These are phyloP conservation scores for Drosophila ohnishii DNA, from an alignment of 1,140 invertebrate genomes.

Conservation along the genomic window DNA sequence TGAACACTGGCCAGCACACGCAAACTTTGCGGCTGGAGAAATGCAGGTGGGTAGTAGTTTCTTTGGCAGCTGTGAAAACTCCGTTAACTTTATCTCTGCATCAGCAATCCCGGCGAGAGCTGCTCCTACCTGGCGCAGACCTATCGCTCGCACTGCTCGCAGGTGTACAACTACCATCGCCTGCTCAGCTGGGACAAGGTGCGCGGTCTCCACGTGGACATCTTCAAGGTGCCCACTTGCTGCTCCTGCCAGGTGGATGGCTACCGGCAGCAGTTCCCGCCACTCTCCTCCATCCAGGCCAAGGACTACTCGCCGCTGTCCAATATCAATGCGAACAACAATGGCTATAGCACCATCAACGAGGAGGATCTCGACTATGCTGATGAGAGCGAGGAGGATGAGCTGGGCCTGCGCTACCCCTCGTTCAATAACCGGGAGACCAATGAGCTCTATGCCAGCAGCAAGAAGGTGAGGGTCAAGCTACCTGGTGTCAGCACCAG, in stretches of 20 bases:
- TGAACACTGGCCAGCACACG: conserved; percentile 93
- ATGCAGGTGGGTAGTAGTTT: conserved; percentile 86
- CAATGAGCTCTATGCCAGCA: conserved; percentile 68
- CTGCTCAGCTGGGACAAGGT: conserved; percentile 92
- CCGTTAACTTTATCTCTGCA: neutral
- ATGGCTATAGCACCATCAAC: conserved; percentile 73
- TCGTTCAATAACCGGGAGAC: conserved; percentile 53
- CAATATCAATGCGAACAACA: conserved; percentile 37
- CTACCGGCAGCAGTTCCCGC: conserved; percentile 87
- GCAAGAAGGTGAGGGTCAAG: conserved; percentile 70
- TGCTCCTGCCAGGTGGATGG: conserved; percentile 93
- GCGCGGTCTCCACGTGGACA: conserved; percentile 92
- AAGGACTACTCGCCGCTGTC: conserved; percentile 67
- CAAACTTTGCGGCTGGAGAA: conserved; percentile 93
- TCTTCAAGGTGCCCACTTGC: conserved; percentile 93
- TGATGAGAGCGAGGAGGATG: conserved; percentile 77
- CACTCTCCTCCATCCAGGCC: conserved; percentile 72
- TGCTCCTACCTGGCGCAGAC: conserved; percentile 92
- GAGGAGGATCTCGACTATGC: conserved; percentile 77
- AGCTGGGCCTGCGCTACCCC: conserved; percentile 55
- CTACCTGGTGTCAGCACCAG: conserved; percentile 57
- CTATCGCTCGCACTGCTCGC: conserved; percentile 91
- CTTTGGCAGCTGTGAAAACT: too few species aligned
- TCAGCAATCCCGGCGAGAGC: conserved; percentile 88
- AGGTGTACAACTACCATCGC: conserved; percentile 94